Evolutionary conservation across 2,113 vertebrate genomes (phyloP), one percentile per base, ranked within the genome.

Genomic region (Gymnocephalus cernua): DNA sequence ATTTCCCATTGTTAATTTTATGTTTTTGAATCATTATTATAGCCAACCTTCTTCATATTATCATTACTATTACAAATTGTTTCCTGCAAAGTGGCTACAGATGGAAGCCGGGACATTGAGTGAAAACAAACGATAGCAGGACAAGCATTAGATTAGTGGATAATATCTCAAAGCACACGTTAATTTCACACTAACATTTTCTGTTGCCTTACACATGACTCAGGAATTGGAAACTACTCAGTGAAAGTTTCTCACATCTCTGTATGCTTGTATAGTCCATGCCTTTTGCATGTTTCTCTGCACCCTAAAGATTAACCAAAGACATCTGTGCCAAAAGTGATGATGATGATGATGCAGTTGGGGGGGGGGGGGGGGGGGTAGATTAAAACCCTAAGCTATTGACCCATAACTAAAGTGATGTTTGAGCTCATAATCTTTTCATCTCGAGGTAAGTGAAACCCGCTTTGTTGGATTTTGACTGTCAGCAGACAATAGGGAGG

Each of bases 341-440:
- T 53, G 64, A 78, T 63, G 63, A 78, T 76, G 84, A 79, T 82
- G 74, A 29, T 75, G 74, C 79, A 83, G 81, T 89, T 88, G 82
- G 38, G 47, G 50, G 51, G 8, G 11, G n/a, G 82, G 38, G 47
- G 50, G 51, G 8, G 11, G n/a, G 53, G 14, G 14, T 6, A 78
- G 87, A 92, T 91, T 89, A 92, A 85, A 85, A 53, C 66, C 50
- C 16, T 87, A 86, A 93, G 59, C 89, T 82, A 75, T 16, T 91
- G 91, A 93, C 92, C 93, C 92, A 83, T 89, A 83, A 89, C 82
- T 90, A 90, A 93, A 90, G 82, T 77, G 91, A 89, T 86, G 77
- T 64, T 92, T 90, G 79, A 90, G 85, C 89, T 89, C 48, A 51
- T 94, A 93, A 94, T 94, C 93, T 79, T 51, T 63, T 79, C 79